Evolutionary conservation across 2,888 invertebrate genomes (phyloP).

Genomic region (Luperina nickerlii): DNA sequence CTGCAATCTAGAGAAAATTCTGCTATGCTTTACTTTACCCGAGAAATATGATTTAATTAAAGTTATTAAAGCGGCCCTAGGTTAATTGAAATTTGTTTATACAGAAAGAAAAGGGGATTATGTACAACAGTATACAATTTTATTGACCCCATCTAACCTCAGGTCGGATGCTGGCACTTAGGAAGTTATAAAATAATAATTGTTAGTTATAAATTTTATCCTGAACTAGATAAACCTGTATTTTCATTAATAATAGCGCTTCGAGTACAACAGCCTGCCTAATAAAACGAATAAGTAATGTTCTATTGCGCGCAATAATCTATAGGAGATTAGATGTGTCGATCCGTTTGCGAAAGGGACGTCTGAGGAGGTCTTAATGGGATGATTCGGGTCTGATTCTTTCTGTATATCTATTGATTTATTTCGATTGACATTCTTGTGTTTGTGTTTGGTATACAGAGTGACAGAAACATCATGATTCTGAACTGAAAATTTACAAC

Average conservation of each 20-base stretch:
- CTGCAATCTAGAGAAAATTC: constrained; percentile 75
- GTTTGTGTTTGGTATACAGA: too few relatives aligned
- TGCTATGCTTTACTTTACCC: constrained; percentile 71
- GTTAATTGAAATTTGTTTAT: constrained; percentile 88
- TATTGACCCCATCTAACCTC: constrained; percentile 78
- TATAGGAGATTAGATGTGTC: constrained; percentile 10
- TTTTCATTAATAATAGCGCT: constrained; percentile 32
- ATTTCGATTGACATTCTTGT: too few relatives aligned
- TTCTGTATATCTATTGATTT: not conserved
- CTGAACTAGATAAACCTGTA: constrained; percentile 15
- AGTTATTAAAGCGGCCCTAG: constrained; percentile 82
- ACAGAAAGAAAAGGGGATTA: constrained; percentile 78
- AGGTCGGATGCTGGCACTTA: constrained; percentile 69
- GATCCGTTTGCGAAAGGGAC: not conserved
- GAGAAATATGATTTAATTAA: constrained; percentile 87
- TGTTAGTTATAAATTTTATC: constrained; percentile 40
- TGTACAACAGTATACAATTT: constrained; percentile 79
- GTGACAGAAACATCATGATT: too few relatives aligned
- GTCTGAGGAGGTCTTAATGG: not conserved
- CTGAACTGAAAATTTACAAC: too few relatives aligned
- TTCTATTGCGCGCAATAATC: not conserved
- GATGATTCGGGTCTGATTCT: not conserved
- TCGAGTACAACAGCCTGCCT: not conserved
- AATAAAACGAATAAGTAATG: constrained; percentile 48
- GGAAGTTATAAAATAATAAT: constrained; percentile 72